A percentile compares a stretch with the other conserved stretches of the same genome.
Evolutionary conservation across 2,888 invertebrate species (phyloP).

Genomic region (Cephus pygmeus): DNA sequence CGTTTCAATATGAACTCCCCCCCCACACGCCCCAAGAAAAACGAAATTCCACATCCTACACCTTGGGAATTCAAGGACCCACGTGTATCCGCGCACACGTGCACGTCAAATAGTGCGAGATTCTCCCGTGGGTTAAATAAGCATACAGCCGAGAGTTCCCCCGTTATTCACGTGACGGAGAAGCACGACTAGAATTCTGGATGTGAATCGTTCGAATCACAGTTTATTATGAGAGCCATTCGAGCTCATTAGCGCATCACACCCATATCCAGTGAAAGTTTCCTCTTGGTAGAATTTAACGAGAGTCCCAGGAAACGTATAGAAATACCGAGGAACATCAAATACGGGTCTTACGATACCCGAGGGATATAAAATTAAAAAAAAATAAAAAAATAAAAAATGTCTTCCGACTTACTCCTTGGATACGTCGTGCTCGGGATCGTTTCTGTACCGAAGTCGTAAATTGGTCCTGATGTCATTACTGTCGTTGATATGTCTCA

Average conservation of each 20-base stretch:
- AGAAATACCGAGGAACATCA: background rate
- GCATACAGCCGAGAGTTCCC: background rate
- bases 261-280: background rate
- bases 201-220: background rate
- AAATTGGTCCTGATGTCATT: conserved; percentile 85
- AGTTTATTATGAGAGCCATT: background rate
- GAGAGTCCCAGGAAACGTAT: background rate
- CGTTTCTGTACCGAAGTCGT: conserved; percentile 78
- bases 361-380: background rate
- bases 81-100: background rate
- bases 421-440: conserved; percentile 77
- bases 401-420: conserved; percentile 73
- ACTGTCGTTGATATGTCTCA: conserved; percentile 82
- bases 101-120: background rate
- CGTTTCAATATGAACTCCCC: background rate
- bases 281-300: background rate
- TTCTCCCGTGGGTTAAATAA: background rate
- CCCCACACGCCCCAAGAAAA: background rate
- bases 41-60: background rate
- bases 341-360: background rate
- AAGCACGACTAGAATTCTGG: background rate
- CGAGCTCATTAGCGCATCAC: background rate
- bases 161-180: background rate
- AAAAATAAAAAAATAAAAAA: background rate
- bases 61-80: background rate